phyloP scores from a whole-genome alignment of 2,888 invertebrate species.

The Eristalinus sepulchralis region DNA sequence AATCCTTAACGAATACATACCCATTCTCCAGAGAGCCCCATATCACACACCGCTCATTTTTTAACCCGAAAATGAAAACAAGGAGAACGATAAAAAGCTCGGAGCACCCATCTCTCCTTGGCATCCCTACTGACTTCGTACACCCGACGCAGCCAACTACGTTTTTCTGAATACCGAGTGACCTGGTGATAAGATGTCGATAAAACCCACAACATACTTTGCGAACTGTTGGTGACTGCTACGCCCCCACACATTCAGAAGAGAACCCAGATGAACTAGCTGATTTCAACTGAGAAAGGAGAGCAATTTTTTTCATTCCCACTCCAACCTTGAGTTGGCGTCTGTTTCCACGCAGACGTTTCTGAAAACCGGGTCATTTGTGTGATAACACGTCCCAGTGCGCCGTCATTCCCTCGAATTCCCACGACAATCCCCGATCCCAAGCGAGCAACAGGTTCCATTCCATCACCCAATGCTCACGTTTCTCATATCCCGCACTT shows the following conservation, averaged over 20 bases:
- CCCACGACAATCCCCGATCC: background rate
- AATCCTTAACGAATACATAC: background rate
- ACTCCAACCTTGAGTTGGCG: background rate
- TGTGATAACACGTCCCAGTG: conserved; percentile 39
- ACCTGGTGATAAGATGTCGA: conserved; percentile 51
- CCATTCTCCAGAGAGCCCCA: background rate
- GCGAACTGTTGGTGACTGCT: background rate
- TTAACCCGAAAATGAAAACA: background rate
- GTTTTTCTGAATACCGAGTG: conserved; percentile 66
- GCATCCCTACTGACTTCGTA: background rate
- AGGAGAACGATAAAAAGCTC: background rate
- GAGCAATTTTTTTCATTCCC: background rate
- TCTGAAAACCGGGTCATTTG: conserved; percentile 66
- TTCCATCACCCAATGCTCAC: background rate
- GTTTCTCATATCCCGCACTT: background rate
- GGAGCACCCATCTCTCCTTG: background rate
- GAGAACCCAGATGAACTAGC: background rate
- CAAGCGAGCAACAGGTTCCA: conserved; percentile 14
- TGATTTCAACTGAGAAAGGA: conserved; percentile 10
- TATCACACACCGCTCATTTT: background rate
- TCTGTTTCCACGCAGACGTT: conserved; percentile 45
- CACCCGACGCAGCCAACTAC: conserved; percentile 28
- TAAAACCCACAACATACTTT: conserved; percentile 14
- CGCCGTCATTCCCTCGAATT: conserved; percentile 1
- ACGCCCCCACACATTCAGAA: conserved; percentile 2